Evolutionary conservation across 2,888 invertebrate species (phyloP), one percentile per base, ranked within the genome.

Genomic region (Euzetes globulus): DNA sequence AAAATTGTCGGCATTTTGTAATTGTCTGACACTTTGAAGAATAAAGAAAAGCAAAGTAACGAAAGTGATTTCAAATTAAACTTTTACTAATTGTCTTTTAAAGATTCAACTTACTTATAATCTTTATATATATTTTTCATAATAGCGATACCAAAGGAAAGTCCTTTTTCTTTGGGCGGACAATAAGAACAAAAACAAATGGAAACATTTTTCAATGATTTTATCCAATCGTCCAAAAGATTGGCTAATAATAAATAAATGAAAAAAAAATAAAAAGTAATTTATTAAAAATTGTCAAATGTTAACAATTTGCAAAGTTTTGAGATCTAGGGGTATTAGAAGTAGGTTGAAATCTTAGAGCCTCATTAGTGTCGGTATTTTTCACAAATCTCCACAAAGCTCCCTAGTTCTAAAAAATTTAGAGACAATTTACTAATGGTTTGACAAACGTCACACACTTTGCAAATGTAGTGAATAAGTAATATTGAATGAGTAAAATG

Each of bases 51-150:
- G 41, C 1, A 7, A 58, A 19, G 22, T 58, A 9, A n/a, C n/a
- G 3, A 27, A 5, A 37, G 11, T 22, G 25, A 9, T 58, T 22
- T 22, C 7, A 58, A 25, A 19, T n/a, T 63, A 4, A n/a, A 33
- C 17, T 37, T 25, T n/a, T n/a, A n/a, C n/a, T n/a, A n/a, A n/a
- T n/a, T n/a, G n/a, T n/a, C n/a, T n/a, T n/a, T n/a, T n/a, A n/a
- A n/a, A n/a, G n/a, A n/a, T n/a, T n/a, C n/a, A n/a, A 70, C 73
- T 76, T 72, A 77, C 77, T 77, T 77, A 22, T 76, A 77, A 9
- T 75, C 74, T 19, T 75, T 76, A 37, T 50, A 76, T 37, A 75
- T 68, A 52, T 76, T 17, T 17, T 72, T 75, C 11, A 74, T 22
- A 22, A 78, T 29, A 9, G 78, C 78, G 7, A 78, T 75, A 1